These are phyloP conservation scores for Spodoptera picta DNA, from an alignment of 2,888 invertebrate species.

Conservation along the genomic window DNA sequence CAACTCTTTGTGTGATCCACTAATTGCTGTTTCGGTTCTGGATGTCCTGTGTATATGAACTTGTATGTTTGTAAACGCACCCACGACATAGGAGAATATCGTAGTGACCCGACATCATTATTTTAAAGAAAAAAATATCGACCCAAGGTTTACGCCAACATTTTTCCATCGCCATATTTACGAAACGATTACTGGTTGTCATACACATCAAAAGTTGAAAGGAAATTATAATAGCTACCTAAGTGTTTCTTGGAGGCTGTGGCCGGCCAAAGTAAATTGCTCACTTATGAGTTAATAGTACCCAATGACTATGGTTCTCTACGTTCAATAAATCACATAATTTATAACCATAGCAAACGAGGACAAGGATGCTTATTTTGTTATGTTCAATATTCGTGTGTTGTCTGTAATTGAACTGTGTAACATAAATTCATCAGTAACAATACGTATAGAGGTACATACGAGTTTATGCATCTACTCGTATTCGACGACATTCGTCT, in stretches of 20 bases:
- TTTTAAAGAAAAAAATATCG: too few species aligned
- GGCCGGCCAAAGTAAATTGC: constrained; percentile 19
- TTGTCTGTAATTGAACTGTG: background rate
- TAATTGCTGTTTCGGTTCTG: too few species aligned
- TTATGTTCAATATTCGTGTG: constrained; percentile 7
- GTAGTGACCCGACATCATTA: too few species aligned
- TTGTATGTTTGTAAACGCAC: too few species aligned
- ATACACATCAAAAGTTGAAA: constrained; percentile 11
- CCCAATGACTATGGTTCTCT: constrained; percentile 37
- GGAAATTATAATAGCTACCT: constrained; percentile 25
- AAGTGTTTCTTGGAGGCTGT: constrained; percentile 5
- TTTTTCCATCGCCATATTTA: constrained; percentile 12
- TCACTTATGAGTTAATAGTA: constrained; percentile 25
- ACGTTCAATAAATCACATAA: constrained; percentile 44
- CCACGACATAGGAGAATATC: too few species aligned
- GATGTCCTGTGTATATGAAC: too few species aligned
- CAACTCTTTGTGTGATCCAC: too few species aligned
- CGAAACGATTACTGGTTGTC: background rate
- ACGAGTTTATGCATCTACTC: too few species aligned
- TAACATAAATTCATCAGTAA: too few species aligned
- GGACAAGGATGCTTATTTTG: constrained; percentile 47
- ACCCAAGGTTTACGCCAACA: constrained; percentile 20
- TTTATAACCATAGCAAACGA: constrained; percentile 37
- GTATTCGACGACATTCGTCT: too few species aligned
- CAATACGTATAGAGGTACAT: too few species aligned